Evolutionary conservation across 2,888 invertebrate species (phyloP).

Genomic region (Oscheius myriophilus): DNA sequence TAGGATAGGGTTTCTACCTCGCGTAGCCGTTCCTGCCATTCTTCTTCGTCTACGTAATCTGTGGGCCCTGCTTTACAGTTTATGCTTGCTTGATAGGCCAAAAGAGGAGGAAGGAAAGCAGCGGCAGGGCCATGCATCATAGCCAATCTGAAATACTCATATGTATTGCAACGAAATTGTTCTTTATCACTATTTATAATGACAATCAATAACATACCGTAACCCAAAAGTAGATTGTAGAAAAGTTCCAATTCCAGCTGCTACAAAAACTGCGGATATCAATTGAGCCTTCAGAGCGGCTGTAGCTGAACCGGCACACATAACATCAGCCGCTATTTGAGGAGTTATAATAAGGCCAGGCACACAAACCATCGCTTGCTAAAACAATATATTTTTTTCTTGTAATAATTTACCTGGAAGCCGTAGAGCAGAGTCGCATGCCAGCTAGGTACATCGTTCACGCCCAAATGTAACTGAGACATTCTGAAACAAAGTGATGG

Average conservation of each 20-base stretch:
- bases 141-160: constrained; percentile 44
- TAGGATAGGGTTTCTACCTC: constrained; percentile 30
- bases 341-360: constrained; percentile 62
- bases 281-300: constrained; percentile 56
- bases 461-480: constrained; percentile 7
- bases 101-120: constrained; percentile 65
- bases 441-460: constrained; percentile 25
- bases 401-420: constrained; percentile 16
- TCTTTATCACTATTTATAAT: not conserved
- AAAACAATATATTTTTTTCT: not conserved
- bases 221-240: constrained; percentile 62
- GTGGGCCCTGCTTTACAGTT: constrained; percentile 43
- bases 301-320: constrained; percentile 58
- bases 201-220: constrained; percentile 30
- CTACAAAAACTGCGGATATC: constrained; percentile 61
- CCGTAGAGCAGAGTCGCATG: constrained; percentile 6
- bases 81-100: constrained; percentile 54
- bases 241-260: constrained; percentile 59
- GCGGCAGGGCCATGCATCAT: constrained; percentile 68
- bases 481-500: not conserved
- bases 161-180: too few species aligned
- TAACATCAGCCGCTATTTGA: constrained; percentile 55
- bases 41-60: constrained; percentile 54
- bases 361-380: constrained; percentile 65
- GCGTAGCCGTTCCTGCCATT: constrained; percentile 45